phyloP scores from a whole-genome alignment of 1,140 invertebrate genomes.

The Euura lappo region DNA sequence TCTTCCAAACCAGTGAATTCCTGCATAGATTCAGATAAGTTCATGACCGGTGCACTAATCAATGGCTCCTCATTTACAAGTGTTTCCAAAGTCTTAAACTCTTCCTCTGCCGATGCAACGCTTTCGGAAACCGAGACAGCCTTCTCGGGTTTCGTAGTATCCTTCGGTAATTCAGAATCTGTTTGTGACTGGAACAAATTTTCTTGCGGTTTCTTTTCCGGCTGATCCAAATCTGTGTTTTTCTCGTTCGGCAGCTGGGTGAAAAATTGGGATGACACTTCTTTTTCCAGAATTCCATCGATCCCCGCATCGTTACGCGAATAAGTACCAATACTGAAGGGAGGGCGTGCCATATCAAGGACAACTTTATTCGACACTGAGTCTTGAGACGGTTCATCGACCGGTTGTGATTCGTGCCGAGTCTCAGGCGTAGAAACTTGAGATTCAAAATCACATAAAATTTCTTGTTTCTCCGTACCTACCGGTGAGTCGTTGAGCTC shows the following conservation, averaged over 20 bases:
- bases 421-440: background rate
- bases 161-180: background rate
- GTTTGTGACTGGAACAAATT: background rate
- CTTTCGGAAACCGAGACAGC: background rate
- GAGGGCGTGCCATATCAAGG: background rate
- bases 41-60: constrained; percentile 21
- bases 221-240: background rate
- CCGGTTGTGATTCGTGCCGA: background rate
- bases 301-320: too few species aligned
- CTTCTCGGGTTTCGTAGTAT: background rate
- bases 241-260: background rate
- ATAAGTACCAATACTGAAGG: background rate
- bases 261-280: too few species aligned
- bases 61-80: background rate
- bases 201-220: background rate
- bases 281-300: too few species aligned
- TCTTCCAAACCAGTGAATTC: constrained; percentile 48
- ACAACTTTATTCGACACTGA: background rate
- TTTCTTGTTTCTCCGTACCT: background rate
- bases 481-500: background rate
- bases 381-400: background rate
- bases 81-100: background rate
- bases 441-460: background rate
- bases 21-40: constrained; percentile 42
- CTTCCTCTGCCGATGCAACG: background rate